A percentile compares a stretch with the other conserved stretches of the same genome.
Conservation (phyloP, 2,888 invertebrate species). For the Phoenoteleia sp. region DNA sequence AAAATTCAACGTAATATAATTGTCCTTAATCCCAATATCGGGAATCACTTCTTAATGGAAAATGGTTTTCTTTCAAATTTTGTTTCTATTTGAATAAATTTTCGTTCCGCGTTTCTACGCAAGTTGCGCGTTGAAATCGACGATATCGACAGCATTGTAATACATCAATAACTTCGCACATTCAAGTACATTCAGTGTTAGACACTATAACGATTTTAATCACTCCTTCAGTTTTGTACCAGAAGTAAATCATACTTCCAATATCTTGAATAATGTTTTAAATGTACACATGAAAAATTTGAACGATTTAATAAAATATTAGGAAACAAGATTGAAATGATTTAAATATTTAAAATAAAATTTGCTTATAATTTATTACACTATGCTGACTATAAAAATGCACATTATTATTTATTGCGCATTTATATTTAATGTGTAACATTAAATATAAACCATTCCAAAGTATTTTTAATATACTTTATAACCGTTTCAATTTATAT, state of each 20-base stretch:
- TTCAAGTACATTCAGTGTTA: not conserved
- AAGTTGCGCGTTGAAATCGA: constrained; percentile 68
- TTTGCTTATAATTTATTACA: not conserved
- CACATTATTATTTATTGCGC: not conserved
- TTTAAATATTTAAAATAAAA: not conserved
- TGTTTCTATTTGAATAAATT: constrained; percentile 59
- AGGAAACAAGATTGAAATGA: too few species aligned
- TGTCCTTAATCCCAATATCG: constrained; percentile 24
- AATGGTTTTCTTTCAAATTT: constrained; percentile 51
- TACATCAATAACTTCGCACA: constrained; percentile 19
- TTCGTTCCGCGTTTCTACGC: constrained; percentile 61
- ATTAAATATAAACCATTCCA: not conserved
- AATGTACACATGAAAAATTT: not conserved
- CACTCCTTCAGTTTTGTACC: not conserved
- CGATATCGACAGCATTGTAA: constrained; percentile 52
- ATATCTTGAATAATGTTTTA: not conserved
- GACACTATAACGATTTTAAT: not conserved
- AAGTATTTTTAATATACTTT: too few species aligned
- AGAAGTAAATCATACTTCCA: not conserved
- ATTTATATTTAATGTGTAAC: not conserved
- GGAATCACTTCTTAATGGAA: constrained; percentile 59
- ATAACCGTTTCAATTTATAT: too few species aligned
- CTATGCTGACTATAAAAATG: not conserved
- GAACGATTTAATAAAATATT: too few species aligned
- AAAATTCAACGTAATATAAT: constrained; percentile 52